Percentiles rank a stretch among this genome's conserved stretches.
Evolutionary conservation across 2,888 invertebrate genomes (phyloP).

Genomic region (Dysmachus trigonus): DNA sequence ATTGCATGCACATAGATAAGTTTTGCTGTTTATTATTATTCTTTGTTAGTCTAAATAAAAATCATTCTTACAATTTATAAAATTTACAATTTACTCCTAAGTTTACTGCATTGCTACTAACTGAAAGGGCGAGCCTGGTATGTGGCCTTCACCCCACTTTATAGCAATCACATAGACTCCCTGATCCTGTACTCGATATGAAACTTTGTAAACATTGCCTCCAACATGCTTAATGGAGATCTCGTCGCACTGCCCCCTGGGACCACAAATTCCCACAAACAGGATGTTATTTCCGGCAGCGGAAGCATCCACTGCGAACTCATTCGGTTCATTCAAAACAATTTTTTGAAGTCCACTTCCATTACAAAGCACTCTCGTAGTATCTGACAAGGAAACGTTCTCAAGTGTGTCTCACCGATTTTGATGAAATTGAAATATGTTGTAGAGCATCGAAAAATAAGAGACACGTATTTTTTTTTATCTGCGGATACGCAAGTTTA

Average conservation of each 20-base stretch:
- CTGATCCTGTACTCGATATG: constrained; percentile 87
- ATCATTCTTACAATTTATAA: no score
- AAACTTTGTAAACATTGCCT: constrained; percentile 88
- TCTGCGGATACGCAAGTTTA: no score
- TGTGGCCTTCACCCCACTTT: constrained; percentile 97
- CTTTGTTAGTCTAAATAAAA: background rate
- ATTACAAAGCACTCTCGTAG: constrained; percentile 57
- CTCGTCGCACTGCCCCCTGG: constrained; percentile 96
- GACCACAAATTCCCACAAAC: constrained; percentile 94
- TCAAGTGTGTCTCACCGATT: no score
- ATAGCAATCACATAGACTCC: constrained; percentile 93
- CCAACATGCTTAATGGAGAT: constrained; percentile 92
- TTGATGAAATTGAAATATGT: no score
- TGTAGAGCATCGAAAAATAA: no score
- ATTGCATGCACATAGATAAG: constrained; percentile 49
- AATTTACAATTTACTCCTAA: background rate
- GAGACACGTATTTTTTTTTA: no score
- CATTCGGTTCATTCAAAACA: constrained; percentile 59
- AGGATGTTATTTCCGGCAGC: constrained; percentile 85
- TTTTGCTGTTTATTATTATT: background rate
- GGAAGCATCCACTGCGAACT: constrained; percentile 61
- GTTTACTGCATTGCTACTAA: constrained; percentile 54
- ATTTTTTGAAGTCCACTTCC: constrained; percentile 58
- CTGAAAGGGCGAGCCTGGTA: constrained; percentile 90
- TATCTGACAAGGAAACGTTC: no score